These are phyloP conservation scores for Drosophila ogumai DNA, from an alignment of 1,140 invertebrate species.

Conservation along the genomic window DNA sequence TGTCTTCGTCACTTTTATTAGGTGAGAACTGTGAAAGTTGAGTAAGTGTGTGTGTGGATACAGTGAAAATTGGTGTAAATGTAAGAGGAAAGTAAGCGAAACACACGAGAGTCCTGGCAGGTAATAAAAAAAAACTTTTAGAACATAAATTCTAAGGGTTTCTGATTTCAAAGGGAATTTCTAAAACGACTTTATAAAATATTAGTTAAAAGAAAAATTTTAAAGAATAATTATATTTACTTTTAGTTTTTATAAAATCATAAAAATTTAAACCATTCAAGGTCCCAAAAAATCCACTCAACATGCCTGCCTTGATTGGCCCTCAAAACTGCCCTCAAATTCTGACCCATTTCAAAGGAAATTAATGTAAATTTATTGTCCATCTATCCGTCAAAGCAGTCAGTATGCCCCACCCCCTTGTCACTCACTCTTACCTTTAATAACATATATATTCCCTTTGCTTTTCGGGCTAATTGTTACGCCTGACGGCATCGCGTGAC, in stretches of 20 bases:
- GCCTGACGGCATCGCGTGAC: conserved; percentile 57
- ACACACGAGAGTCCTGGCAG: background rate
- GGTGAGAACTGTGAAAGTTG: conserved; percentile 41
- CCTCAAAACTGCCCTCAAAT: background rate
- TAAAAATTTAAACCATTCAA: fast-evolving
- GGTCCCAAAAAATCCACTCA: too few species aligned
- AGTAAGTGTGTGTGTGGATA: background rate
- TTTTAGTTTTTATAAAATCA: background rate
- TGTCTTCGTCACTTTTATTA: conserved; percentile 64
- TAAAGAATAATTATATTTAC: background rate
- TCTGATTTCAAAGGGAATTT: background rate
- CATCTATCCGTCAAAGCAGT: conserved; percentile 6
- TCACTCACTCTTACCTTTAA: conserved; percentile 41
- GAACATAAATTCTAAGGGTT: background rate
- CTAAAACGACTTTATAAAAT: background rate
- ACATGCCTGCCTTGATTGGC: background rate
- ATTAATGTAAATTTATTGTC: conserved; percentile 33
- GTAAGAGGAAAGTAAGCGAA: background rate
- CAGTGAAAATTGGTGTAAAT: conserved; percentile 14
- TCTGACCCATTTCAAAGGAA: conserved; percentile 15
- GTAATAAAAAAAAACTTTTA: conserved; percentile 6
- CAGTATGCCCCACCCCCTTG: conserved; percentile 12
- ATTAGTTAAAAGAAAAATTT: background rate
- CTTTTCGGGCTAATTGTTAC: conserved; percentile 47
- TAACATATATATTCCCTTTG: conserved; percentile 25